Evolutionary conservation across 2,113 vertebrate genomes (phyloP).

Genomic region (Petroica traversi): DNA sequence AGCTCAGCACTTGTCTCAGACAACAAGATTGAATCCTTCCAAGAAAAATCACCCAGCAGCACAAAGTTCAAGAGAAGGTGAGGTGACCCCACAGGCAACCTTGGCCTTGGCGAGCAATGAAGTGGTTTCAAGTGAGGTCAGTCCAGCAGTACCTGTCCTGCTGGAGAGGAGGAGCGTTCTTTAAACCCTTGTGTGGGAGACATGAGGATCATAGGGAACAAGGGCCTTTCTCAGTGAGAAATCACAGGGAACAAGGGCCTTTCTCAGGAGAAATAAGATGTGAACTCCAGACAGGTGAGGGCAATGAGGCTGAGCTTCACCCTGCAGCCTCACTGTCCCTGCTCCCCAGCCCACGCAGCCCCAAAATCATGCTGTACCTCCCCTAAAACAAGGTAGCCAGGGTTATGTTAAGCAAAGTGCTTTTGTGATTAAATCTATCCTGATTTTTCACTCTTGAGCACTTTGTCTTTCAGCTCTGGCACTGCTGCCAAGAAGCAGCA

Average conservation of each 20-base stretch:
- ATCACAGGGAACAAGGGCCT: neutral
- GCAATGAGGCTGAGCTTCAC: neutral
- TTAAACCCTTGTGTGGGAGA: neutral
- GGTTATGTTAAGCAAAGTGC: neutral
- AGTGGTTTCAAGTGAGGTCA: neutral
- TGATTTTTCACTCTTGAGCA: neutral
- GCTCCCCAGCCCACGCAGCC: rapidly evolving
- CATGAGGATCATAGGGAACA: neutral
- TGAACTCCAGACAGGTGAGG: neutral
- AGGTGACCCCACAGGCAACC: neutral
- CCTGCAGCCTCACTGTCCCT: neutral
- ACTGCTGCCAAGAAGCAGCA: neutral
- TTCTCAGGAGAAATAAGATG: neutral
- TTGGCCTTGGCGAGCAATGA: neutral
- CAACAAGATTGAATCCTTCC: neutral
- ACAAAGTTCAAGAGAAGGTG: neutral
- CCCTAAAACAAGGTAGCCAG: neutral
- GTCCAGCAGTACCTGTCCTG: neutral
- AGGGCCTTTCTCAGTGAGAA: neutral
- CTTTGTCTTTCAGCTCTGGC: neutral
- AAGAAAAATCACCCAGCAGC: neutral
- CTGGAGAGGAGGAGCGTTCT: neutral
- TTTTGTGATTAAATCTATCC: neutral
- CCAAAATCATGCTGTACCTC: neutral
- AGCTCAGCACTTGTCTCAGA: neutral